Base-by-base conservation (phyloP, 2,888 invertebrate species). In the Agrilus biguttatus region DNA sequence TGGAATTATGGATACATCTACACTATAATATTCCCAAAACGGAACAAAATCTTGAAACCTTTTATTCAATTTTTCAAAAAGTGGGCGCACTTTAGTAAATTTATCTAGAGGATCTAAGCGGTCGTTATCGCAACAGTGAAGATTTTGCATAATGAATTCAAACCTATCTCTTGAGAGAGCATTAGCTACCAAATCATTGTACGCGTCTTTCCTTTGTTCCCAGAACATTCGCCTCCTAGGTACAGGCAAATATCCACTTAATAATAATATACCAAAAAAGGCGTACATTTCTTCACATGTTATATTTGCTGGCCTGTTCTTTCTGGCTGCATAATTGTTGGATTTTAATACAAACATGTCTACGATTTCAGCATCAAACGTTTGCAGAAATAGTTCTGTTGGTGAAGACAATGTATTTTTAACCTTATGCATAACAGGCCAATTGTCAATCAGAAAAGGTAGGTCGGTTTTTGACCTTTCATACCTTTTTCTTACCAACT, bases 1-100 rank as follows among this genome's bases (percentile, higher is more conserved):
- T 13, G 60, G 57, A 8, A 59, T 50, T 59, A 61, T 60, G 3
- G 55, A 48, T 46, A 62, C 62, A 50, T 61, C 61, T 43, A 60
- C 44, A 44, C 55, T 54, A 47, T 55, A 51, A 14, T 34, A 40
- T 33, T 47, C 45, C 10, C 12, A 28, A 8, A 51, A 37, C 35
- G 51, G 51, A 45, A 53, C 47, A 50, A 47, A 48, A 42, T 54
- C 45, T 19, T 49, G 13, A 47, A 50, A 55, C 41, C 43, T 51
- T 43, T 42, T 19, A 46, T 54, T 55, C 34, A 56, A 41, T 33
- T 38, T 33, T 6, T 48, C 41, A 37, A 49, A 51, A 2, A 56
- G 38, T 33, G 53, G 54, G 4, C 53, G 48, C 13, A 55, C 49
- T 50, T 56, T 55, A 7, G 49, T 47, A 37, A 52, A 54, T 40